Evolutionary conservation across 2,888 invertebrate genomes (phyloP).

Genomic region (Apodemia duryi): DNA sequence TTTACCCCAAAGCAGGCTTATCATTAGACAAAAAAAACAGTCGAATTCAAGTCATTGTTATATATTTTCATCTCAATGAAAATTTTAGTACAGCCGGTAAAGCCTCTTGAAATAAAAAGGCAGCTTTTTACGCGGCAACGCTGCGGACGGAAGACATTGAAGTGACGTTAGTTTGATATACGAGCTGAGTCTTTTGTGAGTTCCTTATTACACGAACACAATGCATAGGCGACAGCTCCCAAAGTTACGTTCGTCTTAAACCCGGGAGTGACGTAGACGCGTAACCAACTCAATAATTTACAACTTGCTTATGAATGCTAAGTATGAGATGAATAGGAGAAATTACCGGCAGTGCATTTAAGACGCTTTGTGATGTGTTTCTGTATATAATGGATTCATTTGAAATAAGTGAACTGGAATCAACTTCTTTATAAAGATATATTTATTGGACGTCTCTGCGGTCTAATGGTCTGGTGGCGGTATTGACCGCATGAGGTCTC

Average conservation of each 20-base stretch:
- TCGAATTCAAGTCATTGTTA: neutral
- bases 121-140: slow-evolving; percentile 56
- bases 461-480: too few relatives aligned
- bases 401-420: neutral
- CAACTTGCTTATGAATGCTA: slow-evolving; percentile 4
- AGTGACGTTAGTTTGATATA: slow-evolving; percentile 78
- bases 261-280: slow-evolving; percentile 45
- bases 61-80: neutral
- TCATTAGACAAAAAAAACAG: too few relatives aligned
- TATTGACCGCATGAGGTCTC: too few relatives aligned
- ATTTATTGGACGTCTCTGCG: too few relatives aligned
- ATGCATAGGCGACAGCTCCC: slow-evolving; percentile 59
- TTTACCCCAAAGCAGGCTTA: too few relatives aligned
- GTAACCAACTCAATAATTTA: slow-evolving; percentile 34
- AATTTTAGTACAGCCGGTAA: neutral
- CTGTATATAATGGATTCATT: neutral
- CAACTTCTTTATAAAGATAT: neutral
- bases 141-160: slow-evolving; percentile 75
- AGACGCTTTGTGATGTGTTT: neutral
- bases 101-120: slow-evolving; percentile 59
- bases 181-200: slow-evolving; percentile 71
- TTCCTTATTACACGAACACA: slow-evolving; percentile 70
- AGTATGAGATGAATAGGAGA: neutral
- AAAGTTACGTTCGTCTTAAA: slow-evolving; percentile 58
- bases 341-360: neutral